Conservation (phyloP, 2,888 invertebrate genomes). For the Tinea pellionella region DNA sequence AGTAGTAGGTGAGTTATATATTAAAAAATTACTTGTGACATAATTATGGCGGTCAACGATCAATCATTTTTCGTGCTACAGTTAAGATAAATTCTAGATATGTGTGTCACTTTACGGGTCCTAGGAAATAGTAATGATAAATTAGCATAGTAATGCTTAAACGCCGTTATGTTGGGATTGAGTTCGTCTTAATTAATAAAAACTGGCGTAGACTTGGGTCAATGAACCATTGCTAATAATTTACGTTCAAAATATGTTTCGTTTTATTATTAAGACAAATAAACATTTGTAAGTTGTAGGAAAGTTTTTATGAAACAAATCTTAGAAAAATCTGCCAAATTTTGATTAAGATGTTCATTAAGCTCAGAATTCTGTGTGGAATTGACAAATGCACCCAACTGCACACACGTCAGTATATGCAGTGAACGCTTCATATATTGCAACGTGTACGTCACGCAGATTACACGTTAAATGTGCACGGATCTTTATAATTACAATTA, state of each 20-base stretch:
- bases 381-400: too few relatives aligned
- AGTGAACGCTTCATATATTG: too few relatives aligned
- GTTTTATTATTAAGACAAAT: not conserved
- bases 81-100: constrained; percentile 40
- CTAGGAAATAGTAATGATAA: constrained; percentile 65
- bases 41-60: constrained; percentile 54
- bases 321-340: too few relatives aligned
- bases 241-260: not conserved
- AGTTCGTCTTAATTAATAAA: constrained; percentile 35
- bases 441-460: too few relatives aligned
- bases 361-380: too few relatives aligned
- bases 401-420: too few relatives aligned
- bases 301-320: not conserved
- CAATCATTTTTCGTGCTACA: constrained; percentile 65
- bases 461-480: too few relatives aligned
- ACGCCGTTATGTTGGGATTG: constrained; percentile 62
- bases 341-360: too few relatives aligned
- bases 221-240: constrained; percentile 35
- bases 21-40: constrained; percentile 20
- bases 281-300: not conserved
- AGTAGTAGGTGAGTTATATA: too few relatives aligned
- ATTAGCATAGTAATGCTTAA: constrained; percentile 64
- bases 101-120: constrained; percentile 65
- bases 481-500: too few relatives aligned
- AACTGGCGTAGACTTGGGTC: constrained; percentile 45